Percentiles rank a stretch among this genome's conserved stretches.
Conservation (phyloP, 2,797 vertebrate genomes). For the Rhadinocentrus ornatus region DNA sequence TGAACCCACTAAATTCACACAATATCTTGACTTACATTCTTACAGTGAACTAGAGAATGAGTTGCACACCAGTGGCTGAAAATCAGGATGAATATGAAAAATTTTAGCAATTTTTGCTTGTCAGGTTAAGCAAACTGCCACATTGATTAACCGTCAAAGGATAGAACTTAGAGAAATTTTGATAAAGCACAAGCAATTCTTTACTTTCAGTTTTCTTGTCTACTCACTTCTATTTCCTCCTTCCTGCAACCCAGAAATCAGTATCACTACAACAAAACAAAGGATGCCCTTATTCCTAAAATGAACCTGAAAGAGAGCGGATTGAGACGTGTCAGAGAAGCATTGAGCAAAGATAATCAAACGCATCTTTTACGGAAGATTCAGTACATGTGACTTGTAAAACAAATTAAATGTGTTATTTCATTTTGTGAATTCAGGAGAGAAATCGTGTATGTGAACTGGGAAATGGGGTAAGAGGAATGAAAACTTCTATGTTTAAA, state of each 20-base stretch:
- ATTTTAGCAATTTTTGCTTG: not conserved
- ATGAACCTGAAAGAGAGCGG: not conserved
- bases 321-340: not conserved
- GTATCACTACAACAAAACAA: not conserved
- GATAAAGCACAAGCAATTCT: not conserved
- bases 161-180: not conserved
- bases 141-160: no score
- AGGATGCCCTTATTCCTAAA: not conserved
- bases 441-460: not conserved
- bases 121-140: not conserved
- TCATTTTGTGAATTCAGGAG: not conserved
- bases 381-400: not conserved
- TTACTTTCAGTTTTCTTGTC: not conserved
- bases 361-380: not conserved
- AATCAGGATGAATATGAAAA: not conserved
- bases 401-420: not conserved
- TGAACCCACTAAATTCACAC: conserved; percentile 38
- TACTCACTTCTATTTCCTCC: not conserved
- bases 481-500: not conserved
- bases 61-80: not conserved
- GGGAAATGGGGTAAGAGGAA: not conserved
- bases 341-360: not conserved
- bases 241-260: not conserved
- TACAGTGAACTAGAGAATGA: conserved; percentile 10
- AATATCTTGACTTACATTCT: conserved; percentile 41